phyloP scores from a whole-genome alignment of 2,797 vertebrate genomes.

The Simalia tracyae region DNA sequence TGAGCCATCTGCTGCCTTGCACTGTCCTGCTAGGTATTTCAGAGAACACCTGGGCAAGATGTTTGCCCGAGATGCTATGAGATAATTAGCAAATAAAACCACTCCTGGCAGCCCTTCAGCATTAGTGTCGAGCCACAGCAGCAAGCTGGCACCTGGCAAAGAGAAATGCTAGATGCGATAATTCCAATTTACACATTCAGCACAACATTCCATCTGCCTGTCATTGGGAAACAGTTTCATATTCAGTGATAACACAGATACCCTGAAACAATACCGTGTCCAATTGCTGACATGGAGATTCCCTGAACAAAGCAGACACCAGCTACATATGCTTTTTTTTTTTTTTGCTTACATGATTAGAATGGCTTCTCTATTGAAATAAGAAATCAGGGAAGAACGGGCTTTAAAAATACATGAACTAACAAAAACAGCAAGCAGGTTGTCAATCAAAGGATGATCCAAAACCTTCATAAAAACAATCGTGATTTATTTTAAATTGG shows the following conservation, averaged over 20 bases:
- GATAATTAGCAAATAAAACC: slow-evolving; percentile 75
- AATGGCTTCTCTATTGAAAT: slow-evolving; percentile 34
- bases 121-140: slow-evolving; percentile 67
- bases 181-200: slow-evolving; percentile 83
- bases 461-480: not conserved
- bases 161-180: slow-evolving; percentile 75
- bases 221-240: slow-evolving; percentile 76
- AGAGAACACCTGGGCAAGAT: slow-evolving; percentile 76
- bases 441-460: slow-evolving; percentile 24
- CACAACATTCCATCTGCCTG: slow-evolving; percentile 79
- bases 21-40: slow-evolving; percentile 66
- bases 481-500: not conserved
- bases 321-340: slow-evolving; percentile 66
- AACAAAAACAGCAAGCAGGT: slow-evolving; percentile 32
- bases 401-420: not conserved
- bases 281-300: slow-evolving; percentile 75
- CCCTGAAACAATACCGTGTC: slow-evolving; percentile 69
- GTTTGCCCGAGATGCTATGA: slow-evolving; percentile 65
- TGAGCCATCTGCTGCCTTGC: slow-evolving; percentile 67
- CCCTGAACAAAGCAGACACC: slow-evolving; percentile 69
- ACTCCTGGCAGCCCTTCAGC: slow-evolving; percentile 68
- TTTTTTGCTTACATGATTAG: slow-evolving; percentile 59
- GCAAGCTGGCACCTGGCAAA: slow-evolving; percentile 75
- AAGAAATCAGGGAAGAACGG: not conserved
- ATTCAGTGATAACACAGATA: slow-evolving; percentile 78